phyloP scores from a whole-genome alignment of 92 coral and sea anemone genomes.

The Porites rus region DNA sequence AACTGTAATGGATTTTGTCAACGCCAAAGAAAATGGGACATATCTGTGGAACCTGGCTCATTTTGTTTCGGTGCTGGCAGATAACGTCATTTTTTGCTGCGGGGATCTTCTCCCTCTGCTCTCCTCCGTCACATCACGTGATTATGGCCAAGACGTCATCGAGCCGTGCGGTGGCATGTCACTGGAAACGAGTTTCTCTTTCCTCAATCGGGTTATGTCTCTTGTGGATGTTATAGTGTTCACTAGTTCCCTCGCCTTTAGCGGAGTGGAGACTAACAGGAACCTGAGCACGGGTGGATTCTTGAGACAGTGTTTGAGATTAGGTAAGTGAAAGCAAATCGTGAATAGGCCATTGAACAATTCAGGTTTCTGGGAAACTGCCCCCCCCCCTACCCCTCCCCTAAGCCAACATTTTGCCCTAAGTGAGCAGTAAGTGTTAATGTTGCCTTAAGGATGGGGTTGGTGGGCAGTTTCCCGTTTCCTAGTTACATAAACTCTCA shows the following conservation, averaged over 20 bases:
- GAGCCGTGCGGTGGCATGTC: constrained; percentile 99
- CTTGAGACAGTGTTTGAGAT: constrained; percentile 93
- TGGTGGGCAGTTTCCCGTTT: no score
- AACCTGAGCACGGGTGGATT: constrained; percentile 97
- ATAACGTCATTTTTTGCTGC: constrained; percentile 97
- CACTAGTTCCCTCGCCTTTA: constrained; percentile 96
- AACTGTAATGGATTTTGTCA: constrained; percentile 98
- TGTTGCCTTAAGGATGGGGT: no score
- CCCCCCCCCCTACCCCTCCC: no score
- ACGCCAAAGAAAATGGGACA: constrained; percentile 92
- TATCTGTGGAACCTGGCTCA: constrained; percentile 98
- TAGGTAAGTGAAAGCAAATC: constrained; percentile 79
- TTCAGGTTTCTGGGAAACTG: no score
- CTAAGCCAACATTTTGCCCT: no score
- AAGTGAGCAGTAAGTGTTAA: no score
- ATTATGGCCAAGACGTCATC: constrained; percentile 98
- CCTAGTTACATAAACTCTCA: no score
- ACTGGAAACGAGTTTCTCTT: constrained; percentile 98
- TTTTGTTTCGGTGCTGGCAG: constrained; percentile 95
- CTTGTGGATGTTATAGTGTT: constrained; percentile 97
- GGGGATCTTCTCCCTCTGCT: constrained; percentile 97
- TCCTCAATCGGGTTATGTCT: constrained; percentile 95
- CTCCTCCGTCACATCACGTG: constrained; percentile 99
- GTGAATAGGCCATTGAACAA: no score
- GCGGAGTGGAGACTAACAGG: constrained; percentile 94